Percentiles rank a stretch among this genome's conserved stretches.
Evolutionary conservation across 1,140 invertebrate genomes (phyloP).

Genomic region (Dryas iulia): DNA sequence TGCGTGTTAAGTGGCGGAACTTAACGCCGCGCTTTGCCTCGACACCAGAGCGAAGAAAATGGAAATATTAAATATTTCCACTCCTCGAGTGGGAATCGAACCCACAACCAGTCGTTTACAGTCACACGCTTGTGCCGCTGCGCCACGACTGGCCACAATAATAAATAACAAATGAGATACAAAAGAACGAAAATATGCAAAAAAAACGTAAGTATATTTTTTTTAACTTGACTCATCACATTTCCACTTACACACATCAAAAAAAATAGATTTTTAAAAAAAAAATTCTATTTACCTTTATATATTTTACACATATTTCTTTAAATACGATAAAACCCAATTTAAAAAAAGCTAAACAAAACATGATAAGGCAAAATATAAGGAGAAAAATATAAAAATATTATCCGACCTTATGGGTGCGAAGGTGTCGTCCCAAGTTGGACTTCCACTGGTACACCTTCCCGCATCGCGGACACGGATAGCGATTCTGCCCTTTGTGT

Average conservation of each 20-base stretch:
- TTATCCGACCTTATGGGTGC: constrained; percentile 61
- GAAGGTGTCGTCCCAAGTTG: constrained; percentile 62
- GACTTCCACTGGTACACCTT: constrained; percentile 73
- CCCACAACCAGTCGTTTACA: background rate
- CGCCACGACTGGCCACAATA: background rate
- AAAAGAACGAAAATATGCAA: no score
- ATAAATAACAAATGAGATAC: no score
- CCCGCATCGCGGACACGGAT: constrained; percentile 65
- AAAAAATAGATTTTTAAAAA: no score
- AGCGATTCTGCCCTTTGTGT: constrained; percentile 62
- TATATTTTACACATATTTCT: no score
- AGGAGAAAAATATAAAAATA: no score
- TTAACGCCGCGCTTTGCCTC: background rate
- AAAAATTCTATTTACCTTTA: no score
- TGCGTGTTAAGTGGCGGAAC: background rate
- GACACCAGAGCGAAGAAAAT: background rate
- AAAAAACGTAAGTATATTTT: no score
- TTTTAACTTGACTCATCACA: no score
- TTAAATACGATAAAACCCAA: no score
- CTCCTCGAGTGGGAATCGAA: background rate
- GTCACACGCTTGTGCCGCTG: background rate
- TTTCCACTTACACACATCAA: no score
- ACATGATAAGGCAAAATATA: no score
- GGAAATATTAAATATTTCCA: background rate
- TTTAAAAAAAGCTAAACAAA: no score